Evolutionary conservation across 2,888 invertebrate genomes (phyloP).

Genomic region (Aproaerema taeniolella): DNA sequence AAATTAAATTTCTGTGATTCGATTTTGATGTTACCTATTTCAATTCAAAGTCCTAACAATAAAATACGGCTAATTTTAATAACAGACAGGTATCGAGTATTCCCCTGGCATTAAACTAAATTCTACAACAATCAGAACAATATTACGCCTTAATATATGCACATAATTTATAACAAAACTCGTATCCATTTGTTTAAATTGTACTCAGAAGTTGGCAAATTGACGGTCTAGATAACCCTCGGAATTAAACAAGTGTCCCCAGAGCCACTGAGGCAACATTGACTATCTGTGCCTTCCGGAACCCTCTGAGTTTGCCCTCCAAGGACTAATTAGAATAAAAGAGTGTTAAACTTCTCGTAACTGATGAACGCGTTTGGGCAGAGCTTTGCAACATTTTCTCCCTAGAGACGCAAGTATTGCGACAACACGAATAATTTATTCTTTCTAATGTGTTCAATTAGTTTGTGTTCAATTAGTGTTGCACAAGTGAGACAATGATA

Average conservation of each 20-base stretch:
- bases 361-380: slow-evolving; percentile 47
- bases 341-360: slow-evolving; percentile 61
- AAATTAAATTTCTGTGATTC: too few relatives aligned
- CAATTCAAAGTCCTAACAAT: too few relatives aligned
- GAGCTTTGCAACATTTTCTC: slow-evolving; percentile 29
- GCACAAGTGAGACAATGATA: too few relatives aligned
- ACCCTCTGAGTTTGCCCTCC: slow-evolving; percentile 45
- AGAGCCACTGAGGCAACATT: slow-evolving; percentile 34
- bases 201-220: slow-evolving; percentile 23
- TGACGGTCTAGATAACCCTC: slow-evolving; percentile 31
- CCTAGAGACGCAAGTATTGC: slow-evolving; percentile 27
- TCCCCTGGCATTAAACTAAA: slow-evolving; percentile 2
- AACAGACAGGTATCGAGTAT: too few relatives aligned
- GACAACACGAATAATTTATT: slow-evolving; percentile 39
- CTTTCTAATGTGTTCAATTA: slow-evolving; percentile 19
- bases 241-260: slow-evolving; percentile 45
- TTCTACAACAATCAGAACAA: slow-evolving; percentile 2
- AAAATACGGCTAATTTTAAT: too few relatives aligned
- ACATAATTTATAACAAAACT: slow-evolving; percentile 5
- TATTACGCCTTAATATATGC: slow-evolving; percentile 3
- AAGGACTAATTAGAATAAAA: slow-evolving; percentile 66
- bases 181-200: slow-evolving; percentile 16
- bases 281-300: slow-evolving; percentile 30
- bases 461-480: too few relatives aligned
- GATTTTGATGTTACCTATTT: too few relatives aligned